Percentiles rank a stretch among this genome's conserved stretches.
Conservation (phyloP, 2,113 vertebrate species). For the Calidris pugnax region DNA sequence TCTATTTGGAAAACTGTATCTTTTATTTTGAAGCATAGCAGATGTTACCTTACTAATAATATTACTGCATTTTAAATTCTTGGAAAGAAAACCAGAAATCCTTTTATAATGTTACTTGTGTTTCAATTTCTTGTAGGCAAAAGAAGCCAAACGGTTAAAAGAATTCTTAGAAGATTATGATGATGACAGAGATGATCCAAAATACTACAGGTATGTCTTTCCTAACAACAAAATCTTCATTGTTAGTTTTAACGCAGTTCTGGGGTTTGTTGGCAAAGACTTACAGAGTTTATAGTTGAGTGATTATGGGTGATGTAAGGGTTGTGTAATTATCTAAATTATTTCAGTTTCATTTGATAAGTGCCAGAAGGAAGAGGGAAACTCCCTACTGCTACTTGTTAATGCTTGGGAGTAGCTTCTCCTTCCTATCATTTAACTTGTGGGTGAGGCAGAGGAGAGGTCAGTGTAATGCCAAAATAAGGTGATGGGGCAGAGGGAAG, state of each 20-base stretch:
- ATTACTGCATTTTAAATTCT: neutral
- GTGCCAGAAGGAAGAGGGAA: neutral
- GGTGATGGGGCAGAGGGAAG: neutral
- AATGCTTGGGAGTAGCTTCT: neutral
- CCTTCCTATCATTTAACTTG: neutral
- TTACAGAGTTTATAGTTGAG: neutral
- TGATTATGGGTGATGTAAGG: neutral
- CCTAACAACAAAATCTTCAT: neutral
- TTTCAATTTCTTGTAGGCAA: constrained; percentile 77
- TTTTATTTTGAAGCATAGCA: neutral
- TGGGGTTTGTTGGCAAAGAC: neutral
- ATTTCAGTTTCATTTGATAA: neutral
- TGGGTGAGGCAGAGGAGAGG: neutral
- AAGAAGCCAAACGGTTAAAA: constrained; percentile 96
- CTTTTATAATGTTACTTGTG: neutral
- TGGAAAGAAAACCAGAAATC: neutral
- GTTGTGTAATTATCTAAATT: neutral
- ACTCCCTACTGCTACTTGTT: neutral
- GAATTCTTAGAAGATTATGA: constrained; percentile 99
- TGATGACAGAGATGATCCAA: constrained; percentile 96
- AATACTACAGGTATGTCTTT: constrained; percentile 89
- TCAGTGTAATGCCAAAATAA: neutral
- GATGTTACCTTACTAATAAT: neutral
- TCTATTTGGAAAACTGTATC: neutral
- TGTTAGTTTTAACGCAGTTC: neutral